Base-by-base conservation (phyloP, 1,140 invertebrate species). In the Phocides pigmalion region DNA sequence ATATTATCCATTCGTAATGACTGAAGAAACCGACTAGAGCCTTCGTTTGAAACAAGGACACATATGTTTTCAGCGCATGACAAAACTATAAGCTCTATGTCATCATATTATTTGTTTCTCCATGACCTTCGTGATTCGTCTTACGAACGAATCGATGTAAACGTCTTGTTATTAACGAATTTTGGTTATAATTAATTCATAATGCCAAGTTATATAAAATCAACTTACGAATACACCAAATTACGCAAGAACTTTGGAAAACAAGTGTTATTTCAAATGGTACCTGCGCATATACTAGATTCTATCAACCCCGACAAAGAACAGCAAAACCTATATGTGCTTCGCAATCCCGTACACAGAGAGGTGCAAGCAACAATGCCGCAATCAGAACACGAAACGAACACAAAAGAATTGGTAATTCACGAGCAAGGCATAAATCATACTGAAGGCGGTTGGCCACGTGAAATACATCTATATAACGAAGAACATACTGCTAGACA, bases 371-470 rank as follows among this genome's bases (percentile, higher is more conserved):
- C 84, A 39, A 81, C 81, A 25, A 65, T 78, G 20, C 76, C 82
- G 15, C 74, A 82, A 69, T 82, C 84, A 14, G 42, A 90, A 81
- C 73, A 92, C 72, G 66, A 88, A 68, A 12, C 77, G 66, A 74
- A 92, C 75, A 93, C 93, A 16, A 87, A 90, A 20, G 84, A 84
- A 77, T 74, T 90, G 17, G 68, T 82, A n/a, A 80, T 72, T 46
- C 81, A 82, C 4, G 84, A 95, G 16, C 91, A 92, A 59, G 95
- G 96, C 6, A 95, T 98, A 89, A 95, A 95, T 74, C 98, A 99
- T 83, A 93, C 93, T 1, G 98, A 99, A 92, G 98, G 98, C 51
- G 98, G 98, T 5, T 99, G 98, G 98, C 98, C 98, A 5, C 97
- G 96, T 84, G 98, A 99, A 79, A 94, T 99, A 15, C 98, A 98